Evolutionary conservation across 2,797 vertebrate species (phyloP).

Genomic region (Myotis vivesi): DNA sequence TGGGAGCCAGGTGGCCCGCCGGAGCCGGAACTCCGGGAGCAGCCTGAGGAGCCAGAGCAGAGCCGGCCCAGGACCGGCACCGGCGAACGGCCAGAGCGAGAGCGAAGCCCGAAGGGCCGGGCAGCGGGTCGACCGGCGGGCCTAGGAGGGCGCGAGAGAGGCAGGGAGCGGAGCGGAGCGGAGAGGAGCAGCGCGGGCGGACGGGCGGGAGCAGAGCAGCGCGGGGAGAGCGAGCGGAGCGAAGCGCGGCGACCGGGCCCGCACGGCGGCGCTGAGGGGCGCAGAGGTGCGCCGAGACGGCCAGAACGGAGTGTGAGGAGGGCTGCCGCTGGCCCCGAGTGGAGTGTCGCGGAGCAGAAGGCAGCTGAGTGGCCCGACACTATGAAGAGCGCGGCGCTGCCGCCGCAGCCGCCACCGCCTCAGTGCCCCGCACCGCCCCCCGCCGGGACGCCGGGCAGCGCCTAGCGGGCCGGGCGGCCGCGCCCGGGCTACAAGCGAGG

Average conservation of each 20-base stretch:
- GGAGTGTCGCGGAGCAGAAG: conserved; percentile 70
- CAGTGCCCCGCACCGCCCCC: conserved; percentile 73
- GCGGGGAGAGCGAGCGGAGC: conserved; percentile 47
- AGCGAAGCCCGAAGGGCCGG: conserved; percentile 50
- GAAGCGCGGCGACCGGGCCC: conserved; percentile 48
- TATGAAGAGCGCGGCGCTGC: conserved; percentile 72
- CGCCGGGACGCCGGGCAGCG: conserved; percentile 65
- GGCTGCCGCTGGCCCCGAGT: conserved; percentile 57
- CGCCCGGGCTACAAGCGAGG: conserved; percentile 57
- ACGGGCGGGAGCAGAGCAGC: conserved; percentile 9
- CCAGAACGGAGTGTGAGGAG: conserved; percentile 55
- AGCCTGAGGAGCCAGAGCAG: conserved; percentile 44
- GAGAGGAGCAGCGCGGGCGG: conserved; percentile 2
- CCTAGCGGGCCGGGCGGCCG: conserved; percentile 74
- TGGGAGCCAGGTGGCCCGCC: conserved; percentile 72
- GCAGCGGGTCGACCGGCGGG: background rate
- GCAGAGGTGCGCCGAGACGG: conserved; percentile 67
- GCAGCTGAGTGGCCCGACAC: conserved; percentile 65
- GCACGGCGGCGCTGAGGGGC: conserved; percentile 62
- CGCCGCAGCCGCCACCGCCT: conserved; percentile 73
- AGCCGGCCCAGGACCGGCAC: conserved; percentile 64
- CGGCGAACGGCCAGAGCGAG: conserved; percentile 59
- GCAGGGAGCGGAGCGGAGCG: background rate
- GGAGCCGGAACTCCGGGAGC: conserved; percentile 70
- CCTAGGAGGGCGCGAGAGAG: conserved; percentile 46